Base-by-base conservation (phyloP, 2,888 invertebrate genomes). In the Machimus rusticus region DNA sequence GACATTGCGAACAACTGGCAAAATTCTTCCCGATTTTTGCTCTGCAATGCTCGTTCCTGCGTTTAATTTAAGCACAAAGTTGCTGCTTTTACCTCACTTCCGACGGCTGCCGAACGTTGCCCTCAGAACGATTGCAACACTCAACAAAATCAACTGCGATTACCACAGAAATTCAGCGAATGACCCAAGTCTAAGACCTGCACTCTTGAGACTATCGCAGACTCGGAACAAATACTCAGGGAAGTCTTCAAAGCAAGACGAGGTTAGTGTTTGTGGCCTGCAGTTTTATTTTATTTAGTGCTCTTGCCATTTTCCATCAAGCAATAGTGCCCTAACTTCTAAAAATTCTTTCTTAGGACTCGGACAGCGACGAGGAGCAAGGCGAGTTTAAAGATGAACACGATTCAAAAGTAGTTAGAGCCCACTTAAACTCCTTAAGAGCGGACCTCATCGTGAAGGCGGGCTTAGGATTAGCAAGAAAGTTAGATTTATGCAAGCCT, bases 371-470 rank as follows among this genome's bases (percentile, higher is more conserved):
- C 0, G 90, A 91, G n/a, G 93, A 93, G 77, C 91, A 92, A 39
- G 93, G 93, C 82, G 93, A 93, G 87, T 91, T 92, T 9, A 93
- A 94, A 37, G 93, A 94, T 43, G 93, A 94, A 88, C 94, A 94
- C 90, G 94, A 95, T 90, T 95, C 95, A 0, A 96, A 96, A 93
- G 92, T 96, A 19, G 90, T 96, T 0, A 95, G 94, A 90, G 92
- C 95, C 23, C 94, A 93, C 88, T 93, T 96, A 8, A 94, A 94
- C 87, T 96, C 96, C 0, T 91, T 96, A 90, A 93, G 97, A 90
- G 93, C 95, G 1, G 97, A 97, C 93, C 92, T 94, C 1, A 91
- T 97, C 85, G 90, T 96, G 1, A 97, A 96, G 92, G 93, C 94
- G 55, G 96, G 95, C 23, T 93, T 97, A 16, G 94, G 94, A 87